phyloP scores from a whole-genome alignment of 1,140 invertebrate species.

The Nasonia longicornis region DNA sequence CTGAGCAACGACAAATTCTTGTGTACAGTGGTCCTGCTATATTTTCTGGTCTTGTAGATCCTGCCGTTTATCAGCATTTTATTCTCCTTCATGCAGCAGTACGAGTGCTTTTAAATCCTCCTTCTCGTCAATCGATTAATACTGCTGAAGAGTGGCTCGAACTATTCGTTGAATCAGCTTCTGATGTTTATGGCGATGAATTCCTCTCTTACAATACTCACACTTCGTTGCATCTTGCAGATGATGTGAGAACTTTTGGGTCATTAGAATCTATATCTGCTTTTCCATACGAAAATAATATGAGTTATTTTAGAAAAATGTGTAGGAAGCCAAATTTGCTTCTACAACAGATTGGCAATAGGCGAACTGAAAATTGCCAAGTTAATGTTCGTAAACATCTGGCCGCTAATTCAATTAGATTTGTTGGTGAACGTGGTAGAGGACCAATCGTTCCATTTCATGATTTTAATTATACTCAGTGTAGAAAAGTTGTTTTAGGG shows the following conservation, averaged over 20 bases:
- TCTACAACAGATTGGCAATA: background rate
- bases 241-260: background rate
- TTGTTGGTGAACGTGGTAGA: too few species aligned
- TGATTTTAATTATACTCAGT: too few species aligned
- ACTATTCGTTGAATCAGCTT: too few species aligned
- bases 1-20: background rate
- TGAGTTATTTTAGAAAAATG: conserved; percentile 31
- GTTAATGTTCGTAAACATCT: too few species aligned
- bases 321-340: background rate
- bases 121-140: too few species aligned
- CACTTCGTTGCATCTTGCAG: conserved; percentile 2
- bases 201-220: conserved; percentile 5
- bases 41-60: background rate
- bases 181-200: background rate
- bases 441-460: too few species aligned
- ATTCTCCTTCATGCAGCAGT: background rate
- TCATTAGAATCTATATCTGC: conserved; percentile 8
- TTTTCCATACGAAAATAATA: conserved; percentile 17
- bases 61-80: background rate
- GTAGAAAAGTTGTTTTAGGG: too few species aligned
- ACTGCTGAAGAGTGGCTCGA: too few species aligned
- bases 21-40: background rate
- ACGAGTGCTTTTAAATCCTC: background rate
- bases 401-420: too few species aligned
- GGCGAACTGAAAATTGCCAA: background rate